Evolutionary conservation across 2,888 invertebrate genomes (phyloP).

Genomic region (Mayetiola destructor): DNA sequence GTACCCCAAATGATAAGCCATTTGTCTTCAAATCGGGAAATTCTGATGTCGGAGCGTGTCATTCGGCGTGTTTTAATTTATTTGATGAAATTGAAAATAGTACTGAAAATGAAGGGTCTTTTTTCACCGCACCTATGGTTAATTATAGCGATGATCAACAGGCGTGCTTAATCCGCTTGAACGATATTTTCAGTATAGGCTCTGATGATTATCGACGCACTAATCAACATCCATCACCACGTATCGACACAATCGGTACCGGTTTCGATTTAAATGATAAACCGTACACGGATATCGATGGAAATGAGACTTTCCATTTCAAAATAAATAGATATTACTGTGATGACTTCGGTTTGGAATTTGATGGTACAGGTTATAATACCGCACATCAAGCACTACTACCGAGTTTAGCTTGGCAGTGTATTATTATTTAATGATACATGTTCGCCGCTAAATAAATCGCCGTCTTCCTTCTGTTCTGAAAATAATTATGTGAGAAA

Average conservation of each 20-base stretch:
- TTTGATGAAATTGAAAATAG: neutral
- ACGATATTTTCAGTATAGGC: neutral
- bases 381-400: too few relatives aligned
- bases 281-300: neutral
- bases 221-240: neutral
- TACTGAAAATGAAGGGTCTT: neutral
- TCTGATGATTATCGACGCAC: neutral
- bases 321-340: neutral
- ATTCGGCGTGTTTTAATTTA: neutral
- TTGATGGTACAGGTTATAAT: neutral
- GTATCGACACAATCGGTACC: neutral
- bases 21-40: neutral
- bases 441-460: too few relatives aligned
- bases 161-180: neutral
- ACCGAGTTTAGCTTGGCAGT: too few relatives aligned
- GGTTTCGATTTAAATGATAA: neutral
- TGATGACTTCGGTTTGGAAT: neutral
- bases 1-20: neutral
- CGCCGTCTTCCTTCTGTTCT: too few relatives aligned
- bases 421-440: too few relatives aligned
- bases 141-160: neutral
- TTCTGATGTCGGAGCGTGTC: neutral
- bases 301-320: neutral
- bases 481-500: too few relatives aligned
- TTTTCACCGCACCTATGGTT: neutral